phyloP scores from a whole-genome alignment of 2,888 invertebrate species.

The Hoplodrina ambigua region DNA sequence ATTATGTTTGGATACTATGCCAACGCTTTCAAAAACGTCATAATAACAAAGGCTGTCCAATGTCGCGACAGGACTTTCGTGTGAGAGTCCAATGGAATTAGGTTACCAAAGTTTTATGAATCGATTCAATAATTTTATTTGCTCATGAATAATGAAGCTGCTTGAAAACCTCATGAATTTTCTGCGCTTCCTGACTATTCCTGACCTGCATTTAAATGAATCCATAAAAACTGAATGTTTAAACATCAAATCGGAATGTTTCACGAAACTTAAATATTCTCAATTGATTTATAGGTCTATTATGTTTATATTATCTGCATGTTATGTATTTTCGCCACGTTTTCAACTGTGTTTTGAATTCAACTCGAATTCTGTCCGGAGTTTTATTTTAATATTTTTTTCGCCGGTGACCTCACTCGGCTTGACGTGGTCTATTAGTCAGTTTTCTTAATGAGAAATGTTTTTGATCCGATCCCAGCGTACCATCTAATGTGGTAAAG shows the following conservation, averaged over 20 bases:
- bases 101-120: conserved; percentile 4
- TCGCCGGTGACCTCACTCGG: conserved; percentile 33
- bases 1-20: conserved; percentile 34
- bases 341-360: conserved; percentile 37
- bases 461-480: conserved; percentile 32
- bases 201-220: conserved; percentile 38
- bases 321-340: conserved; percentile 45
- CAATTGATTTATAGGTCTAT: conserved; percentile 50
- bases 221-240: conserved; percentile 26
- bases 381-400: conserved; percentile 39
- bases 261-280: conserved; percentile 47
- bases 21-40: conserved; percentile 35
- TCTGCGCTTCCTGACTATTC: conserved; percentile 1
- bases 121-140: conserved; percentile 1
- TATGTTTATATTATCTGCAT: conserved; percentile 39
- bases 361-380: conserved; percentile 7
- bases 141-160: background rate
- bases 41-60: conserved; percentile 18
- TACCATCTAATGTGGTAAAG: conserved; percentile 47
- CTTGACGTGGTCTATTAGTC: conserved; percentile 45
- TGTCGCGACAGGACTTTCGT: background rate
- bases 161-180: conserved; percentile 6
- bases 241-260: conserved; percentile 40
- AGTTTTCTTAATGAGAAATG: conserved; percentile 50
- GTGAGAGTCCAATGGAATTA: conserved; percentile 16